A percentile compares a stretch with the other conserved stretches of the same genome.
phyloP scores from a whole-genome alignment of 2,797 vertebrate genomes.

The Sebastolobus altivelis region DNA sequence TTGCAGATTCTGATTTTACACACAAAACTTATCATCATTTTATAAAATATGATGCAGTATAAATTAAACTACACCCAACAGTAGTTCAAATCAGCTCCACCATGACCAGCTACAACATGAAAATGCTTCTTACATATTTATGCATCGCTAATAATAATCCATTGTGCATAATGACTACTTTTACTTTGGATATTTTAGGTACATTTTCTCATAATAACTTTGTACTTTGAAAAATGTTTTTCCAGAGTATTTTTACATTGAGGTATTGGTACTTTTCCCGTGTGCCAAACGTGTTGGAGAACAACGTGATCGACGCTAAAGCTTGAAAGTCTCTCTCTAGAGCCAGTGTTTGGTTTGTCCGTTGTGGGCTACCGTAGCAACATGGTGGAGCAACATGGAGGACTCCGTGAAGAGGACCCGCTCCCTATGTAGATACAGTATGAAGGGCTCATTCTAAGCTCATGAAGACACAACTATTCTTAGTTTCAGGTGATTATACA shows the following conservation, averaged over 20 bases:
- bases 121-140: neutral
- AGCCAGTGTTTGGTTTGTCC: too few species aligned
- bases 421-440: too few species aligned
- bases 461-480: too few species aligned
- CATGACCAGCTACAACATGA: neutral
- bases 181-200: neutral
- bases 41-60: neutral
- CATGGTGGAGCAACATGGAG: too few species aligned
- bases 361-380: too few species aligned
- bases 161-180: neutral
- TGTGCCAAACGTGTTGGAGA: too few species aligned
- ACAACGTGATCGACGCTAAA: too few species aligned
- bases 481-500: too few species aligned
- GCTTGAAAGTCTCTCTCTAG: too few species aligned
- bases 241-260: neutral
- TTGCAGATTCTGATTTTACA: neutral
- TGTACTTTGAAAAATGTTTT: neutral
- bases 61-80: too few species aligned
- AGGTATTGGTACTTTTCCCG: accelerated
- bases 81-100: neutral
- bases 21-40: neutral
- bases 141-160: neutral
- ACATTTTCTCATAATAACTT: neutral
- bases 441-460: too few species aligned
- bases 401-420: too few species aligned